Percentiles rank a stretch among this genome's conserved stretches.
Evolutionary conservation across 2,113 vertebrate genomes (phyloP).

Genomic region (Macquaria ambigua): DNA sequence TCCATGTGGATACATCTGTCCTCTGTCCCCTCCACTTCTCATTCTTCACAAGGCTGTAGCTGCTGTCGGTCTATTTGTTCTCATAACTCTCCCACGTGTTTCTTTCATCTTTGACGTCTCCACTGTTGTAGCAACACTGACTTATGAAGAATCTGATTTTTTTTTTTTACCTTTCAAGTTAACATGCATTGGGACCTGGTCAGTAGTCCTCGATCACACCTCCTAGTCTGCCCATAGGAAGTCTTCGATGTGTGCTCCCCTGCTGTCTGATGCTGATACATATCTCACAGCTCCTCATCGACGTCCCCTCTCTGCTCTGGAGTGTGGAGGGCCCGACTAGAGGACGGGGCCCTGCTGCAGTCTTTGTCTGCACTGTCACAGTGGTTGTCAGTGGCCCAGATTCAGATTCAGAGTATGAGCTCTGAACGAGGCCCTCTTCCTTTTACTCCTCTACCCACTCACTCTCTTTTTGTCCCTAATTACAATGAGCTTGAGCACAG

Average conservation of each 20-base stretch:
- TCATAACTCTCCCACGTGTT: not conserved
- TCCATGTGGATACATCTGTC: slow-evolving; percentile 14
- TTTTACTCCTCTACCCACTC: slow-evolving; percentile 21
- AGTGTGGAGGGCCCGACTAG: slow-evolving; percentile 4
- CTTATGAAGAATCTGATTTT: not conserved
- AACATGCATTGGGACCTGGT: not conserved
- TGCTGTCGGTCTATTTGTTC: slow-evolving; percentile 13
- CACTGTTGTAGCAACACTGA: not conserved
- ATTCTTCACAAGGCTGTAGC: not conserved
- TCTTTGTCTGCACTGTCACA: slow-evolving; percentile 58
- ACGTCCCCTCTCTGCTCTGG: not conserved
- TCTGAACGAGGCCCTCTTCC: slow-evolving; percentile 35
- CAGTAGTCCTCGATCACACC: not conserved
- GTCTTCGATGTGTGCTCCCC: slow-evolving; percentile 8
- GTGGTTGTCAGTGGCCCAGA: slow-evolving; percentile 55
- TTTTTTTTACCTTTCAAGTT: not conserved
- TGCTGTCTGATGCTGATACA: slow-evolving; percentile 11
- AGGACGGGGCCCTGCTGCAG: slow-evolving; percentile 25
- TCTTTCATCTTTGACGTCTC: slow-evolving; percentile 19
- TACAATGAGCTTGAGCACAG: slow-evolving; percentile 24
- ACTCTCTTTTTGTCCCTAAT: slow-evolving; percentile 31
- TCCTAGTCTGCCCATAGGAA: not conserved
- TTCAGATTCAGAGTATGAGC: slow-evolving; percentile 53
- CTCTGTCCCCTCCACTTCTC: slow-evolving; percentile 1
- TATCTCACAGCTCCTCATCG: slow-evolving; percentile 18